Evolutionary conservation across 2,113 vertebrate species (phyloP).

Genomic region (Ceyx melanurus): DNA sequence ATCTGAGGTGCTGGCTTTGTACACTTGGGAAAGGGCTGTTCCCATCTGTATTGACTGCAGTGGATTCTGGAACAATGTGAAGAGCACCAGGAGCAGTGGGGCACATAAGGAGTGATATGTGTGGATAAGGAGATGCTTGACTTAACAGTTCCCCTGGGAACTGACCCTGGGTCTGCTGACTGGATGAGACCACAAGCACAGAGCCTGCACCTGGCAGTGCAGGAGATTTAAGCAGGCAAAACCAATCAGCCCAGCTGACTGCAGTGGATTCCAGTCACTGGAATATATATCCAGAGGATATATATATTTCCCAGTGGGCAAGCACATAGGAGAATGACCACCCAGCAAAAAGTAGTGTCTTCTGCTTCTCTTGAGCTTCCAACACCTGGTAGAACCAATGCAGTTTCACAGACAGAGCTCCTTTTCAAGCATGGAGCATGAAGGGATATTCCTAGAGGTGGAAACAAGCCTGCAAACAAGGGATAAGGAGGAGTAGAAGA

Average conservation of each 20-base stretch:
- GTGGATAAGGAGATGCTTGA: not conserved
- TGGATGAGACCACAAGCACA: not conserved
- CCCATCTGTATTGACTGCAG: not conserved
- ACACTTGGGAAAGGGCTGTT: not conserved
- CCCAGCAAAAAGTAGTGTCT: not conserved
- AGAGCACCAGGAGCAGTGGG: not conserved
- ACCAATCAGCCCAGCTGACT: not conserved
- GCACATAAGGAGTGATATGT: not conserved
- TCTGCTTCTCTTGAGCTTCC: not conserved
- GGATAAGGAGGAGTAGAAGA: not conserved
- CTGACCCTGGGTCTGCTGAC: not conserved
- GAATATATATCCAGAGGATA: too few relatives aligned
- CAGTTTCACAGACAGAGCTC: not conserved
- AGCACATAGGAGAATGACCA: not conserved
- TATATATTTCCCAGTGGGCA: too few relatives aligned
- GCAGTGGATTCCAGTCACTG: not conserved
- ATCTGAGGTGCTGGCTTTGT: not conserved
- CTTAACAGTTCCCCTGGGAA: not conserved
- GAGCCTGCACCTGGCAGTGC: not conserved
- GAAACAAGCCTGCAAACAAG: not conserved
- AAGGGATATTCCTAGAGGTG: not conserved
- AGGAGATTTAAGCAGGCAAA: not conserved
- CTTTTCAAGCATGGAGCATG: not conserved
- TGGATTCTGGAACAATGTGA: fast-evolving
- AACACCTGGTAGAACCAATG: not conserved